Percentiles rank a stretch among this genome's conserved stretches.
phyloP scores from a whole-genome alignment of 2,888 invertebrate species.

The Orthosia cruda region DNA sequence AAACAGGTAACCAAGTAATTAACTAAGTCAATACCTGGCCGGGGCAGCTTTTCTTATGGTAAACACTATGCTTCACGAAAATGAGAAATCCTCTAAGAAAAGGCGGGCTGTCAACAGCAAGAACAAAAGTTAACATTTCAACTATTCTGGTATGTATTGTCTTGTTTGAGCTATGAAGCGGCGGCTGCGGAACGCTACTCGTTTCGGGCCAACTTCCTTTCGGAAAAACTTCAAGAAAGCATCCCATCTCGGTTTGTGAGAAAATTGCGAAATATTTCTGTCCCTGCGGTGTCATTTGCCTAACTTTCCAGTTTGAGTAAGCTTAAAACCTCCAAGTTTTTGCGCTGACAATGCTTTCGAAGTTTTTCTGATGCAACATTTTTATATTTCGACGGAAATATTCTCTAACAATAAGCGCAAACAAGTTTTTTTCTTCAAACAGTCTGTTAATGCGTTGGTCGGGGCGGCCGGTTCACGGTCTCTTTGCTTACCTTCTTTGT shows the following conservation, averaged over 20 bases:
- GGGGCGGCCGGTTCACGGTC: conserved; percentile 57
- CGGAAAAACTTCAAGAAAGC: conserved; percentile 82
- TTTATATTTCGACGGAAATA: conserved; percentile 77
- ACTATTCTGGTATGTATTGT: conserved; percentile 83
- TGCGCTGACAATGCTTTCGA: conserved; percentile 77
- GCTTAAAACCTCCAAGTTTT: conserved; percentile 87
- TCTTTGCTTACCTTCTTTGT: conserved; percentile 61
- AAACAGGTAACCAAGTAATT: conserved; percentile 53
- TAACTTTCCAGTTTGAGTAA: conserved; percentile 88
- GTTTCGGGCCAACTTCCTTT: conserved; percentile 81
- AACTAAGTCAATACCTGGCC: conserved; percentile 49
- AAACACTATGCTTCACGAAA: conserved; percentile 64
- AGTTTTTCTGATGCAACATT: conserved; percentile 77
- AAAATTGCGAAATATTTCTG: conserved; percentile 88
- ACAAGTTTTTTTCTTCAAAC: conserved; percentile 71
- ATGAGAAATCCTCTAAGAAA: conserved; percentile 65
- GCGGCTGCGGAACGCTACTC: conserved; percentile 74
- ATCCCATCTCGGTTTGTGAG: conserved; percentile 82
- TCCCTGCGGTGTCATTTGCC: conserved; percentile 89
- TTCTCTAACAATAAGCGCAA: conserved; percentile 74
- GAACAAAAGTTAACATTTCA: conserved; percentile 80
- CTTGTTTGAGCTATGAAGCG: conserved; percentile 74
- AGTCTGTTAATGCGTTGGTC: conserved; percentile 69
- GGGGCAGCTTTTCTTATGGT: conserved; percentile 31
- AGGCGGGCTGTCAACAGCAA: conserved; percentile 72